phyloP scores from a whole-genome alignment of 2,888 invertebrate species.

The Ophioninae sp. region DNA sequence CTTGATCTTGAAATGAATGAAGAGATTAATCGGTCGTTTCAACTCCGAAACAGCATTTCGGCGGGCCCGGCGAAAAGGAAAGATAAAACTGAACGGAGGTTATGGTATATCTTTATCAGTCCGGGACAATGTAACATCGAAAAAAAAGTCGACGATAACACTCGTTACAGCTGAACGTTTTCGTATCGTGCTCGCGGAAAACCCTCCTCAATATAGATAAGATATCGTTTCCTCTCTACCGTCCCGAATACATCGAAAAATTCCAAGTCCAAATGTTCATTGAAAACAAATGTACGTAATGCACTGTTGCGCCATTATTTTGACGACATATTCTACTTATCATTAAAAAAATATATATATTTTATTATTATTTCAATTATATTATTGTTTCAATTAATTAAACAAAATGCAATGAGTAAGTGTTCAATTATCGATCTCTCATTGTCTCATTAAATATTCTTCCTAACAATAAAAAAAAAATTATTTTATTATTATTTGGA shows the following conservation, averaged over 20 bases:
- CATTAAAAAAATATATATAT: too few species aligned
- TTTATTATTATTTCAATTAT: not conserved
- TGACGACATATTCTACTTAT: not conserved
- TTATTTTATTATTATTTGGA: too few species aligned
- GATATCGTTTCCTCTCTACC: not conserved
- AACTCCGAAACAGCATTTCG: not conserved
- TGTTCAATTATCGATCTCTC: not conserved
- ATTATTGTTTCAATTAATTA: not conserved
- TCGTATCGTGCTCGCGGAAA: not conserved
- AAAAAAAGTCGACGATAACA: not conserved
- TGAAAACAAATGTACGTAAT: not conserved
- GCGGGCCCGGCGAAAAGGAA: not conserved
- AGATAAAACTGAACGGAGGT: not conserved
- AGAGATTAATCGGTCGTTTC: not conserved
- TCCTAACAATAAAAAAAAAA: too few species aligned
- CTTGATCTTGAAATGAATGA: not conserved
- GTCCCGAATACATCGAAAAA: not conserved
- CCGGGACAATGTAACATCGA: not conserved
- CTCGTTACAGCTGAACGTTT: not conserved
- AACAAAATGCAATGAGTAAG: not conserved
- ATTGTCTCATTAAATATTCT: too few species aligned
- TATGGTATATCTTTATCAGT: not conserved
- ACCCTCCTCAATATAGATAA: not conserved
- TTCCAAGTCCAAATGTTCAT: not conserved
- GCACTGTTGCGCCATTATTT: not conserved